Evolutionary conservation across 2,888 invertebrate species (phyloP).

Genomic region (Melieria omissa): DNA sequence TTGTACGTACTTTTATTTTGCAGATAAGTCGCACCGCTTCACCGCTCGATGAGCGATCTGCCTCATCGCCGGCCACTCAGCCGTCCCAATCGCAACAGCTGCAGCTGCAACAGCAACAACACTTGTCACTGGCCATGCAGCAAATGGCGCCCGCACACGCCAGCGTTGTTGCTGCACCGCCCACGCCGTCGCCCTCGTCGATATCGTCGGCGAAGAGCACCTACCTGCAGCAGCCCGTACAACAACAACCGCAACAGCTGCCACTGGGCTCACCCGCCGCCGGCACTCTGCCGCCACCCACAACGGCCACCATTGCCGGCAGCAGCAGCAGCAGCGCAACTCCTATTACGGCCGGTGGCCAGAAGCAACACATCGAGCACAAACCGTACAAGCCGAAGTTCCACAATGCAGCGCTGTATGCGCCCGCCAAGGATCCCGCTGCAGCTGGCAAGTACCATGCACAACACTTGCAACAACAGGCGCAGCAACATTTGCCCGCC

Average conservation of each 20-base stretch:
- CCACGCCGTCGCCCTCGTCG: conserved; percentile 54
- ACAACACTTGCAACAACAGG: conserved; percentile 39
- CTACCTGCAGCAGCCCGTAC: conserved; percentile 52
- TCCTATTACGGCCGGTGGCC: conserved; percentile 29
- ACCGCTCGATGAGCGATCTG: conserved; percentile 63
- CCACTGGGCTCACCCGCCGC: conserved; percentile 61
- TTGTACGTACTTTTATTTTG: neutral
- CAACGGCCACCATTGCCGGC: conserved; percentile 36
- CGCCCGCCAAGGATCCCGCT: conserved; percentile 51
- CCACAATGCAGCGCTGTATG: conserved; percentile 73
- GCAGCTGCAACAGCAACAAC: conserved; percentile 26
- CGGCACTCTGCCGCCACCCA: conserved; percentile 57
- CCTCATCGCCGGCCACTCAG: conserved; percentile 44
- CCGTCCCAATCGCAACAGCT: conserved; percentile 18
- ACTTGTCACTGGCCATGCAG: conserved; percentile 17
- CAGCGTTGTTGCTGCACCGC: conserved; percentile 42
- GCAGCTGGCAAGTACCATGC: conserved; percentile 38
- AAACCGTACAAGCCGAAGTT: conserved; percentile 82
- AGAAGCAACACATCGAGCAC: conserved; percentile 66
- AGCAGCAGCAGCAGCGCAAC: conserved; percentile 36
- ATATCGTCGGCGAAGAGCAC: conserved; percentile 55
- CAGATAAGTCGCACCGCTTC: conserved; percentile 63
- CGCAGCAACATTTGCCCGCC: conserved; percentile 29
- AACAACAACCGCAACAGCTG: conserved; percentile 53
- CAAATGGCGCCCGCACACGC: conserved; percentile 21